phyloP scores from a whole-genome alignment of 2,797 vertebrate species.

The Todus mexicanus region DNA sequence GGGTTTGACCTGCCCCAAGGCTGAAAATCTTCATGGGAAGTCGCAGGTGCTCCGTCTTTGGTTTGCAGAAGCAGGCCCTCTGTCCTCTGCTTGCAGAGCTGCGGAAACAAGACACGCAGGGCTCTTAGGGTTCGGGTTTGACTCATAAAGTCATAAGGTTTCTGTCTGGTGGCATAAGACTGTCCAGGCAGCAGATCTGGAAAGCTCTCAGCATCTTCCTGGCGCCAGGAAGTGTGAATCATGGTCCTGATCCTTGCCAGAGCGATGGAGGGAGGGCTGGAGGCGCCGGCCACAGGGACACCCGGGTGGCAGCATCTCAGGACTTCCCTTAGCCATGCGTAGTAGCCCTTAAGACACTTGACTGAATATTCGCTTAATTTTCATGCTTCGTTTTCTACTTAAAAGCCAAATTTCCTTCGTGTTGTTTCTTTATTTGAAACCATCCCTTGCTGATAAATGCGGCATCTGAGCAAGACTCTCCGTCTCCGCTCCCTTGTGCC shows the following conservation, averaged over 20 bases:
- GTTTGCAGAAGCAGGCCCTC: not conserved
- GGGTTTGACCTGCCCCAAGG: not conserved
- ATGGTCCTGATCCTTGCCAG: not conserved
- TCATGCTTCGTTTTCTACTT: not conserved
- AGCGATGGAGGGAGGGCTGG: not conserved
- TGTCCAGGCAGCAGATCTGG: not conserved
- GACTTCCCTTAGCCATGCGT: not conserved
- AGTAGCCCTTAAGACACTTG: not conserved
- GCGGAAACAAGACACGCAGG: not conserved
- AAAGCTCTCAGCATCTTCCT: not conserved
- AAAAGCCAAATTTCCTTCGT: not conserved
- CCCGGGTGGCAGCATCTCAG: rapidly evolving
- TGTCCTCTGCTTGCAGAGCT: not conserved
- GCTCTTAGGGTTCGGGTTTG: not conserved
- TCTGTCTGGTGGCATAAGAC: not conserved
- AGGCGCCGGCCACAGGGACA: not conserved
- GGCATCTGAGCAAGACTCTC: not conserved
- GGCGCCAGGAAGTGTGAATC: not conserved
- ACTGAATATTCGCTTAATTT: not conserved
- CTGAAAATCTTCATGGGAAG: not conserved
- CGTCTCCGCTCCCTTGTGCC: not conserved
- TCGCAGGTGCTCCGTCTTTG: not conserved
- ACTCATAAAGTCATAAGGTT: not conserved
- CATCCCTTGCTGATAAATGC: not conserved
- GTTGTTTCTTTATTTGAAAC: not conserved